A percentile compares a stretch with the other conserved stretches of the same genome.
These are phyloP conservation scores for Campoletis raptor DNA, from an alignment of 2,888 invertebrate species.

Conservation along the genomic window DNA sequence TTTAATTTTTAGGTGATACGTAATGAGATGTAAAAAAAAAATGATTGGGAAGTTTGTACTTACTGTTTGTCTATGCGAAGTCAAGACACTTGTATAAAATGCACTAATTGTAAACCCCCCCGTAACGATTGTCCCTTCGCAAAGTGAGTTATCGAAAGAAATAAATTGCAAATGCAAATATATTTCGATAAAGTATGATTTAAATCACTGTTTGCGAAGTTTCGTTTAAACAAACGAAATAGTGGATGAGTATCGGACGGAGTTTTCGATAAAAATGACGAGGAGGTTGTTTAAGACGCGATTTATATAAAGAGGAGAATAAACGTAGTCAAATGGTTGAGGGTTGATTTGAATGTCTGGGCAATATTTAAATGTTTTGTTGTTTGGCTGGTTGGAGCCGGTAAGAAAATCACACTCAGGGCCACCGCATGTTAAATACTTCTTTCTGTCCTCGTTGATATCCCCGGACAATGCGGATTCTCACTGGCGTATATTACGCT, in stretches of 20 bases:
- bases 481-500: constrained; percentile 65
- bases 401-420: constrained; percentile 73
- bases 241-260: constrained; percentile 61
- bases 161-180: neutral
- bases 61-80: constrained; percentile 49
- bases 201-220: neutral
- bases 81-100: constrained; percentile 19
- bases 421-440: constrained; percentile 74
- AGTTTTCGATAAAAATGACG: constrained; percentile 49
- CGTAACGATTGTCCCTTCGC: neutral
- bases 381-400: constrained; percentile 69
- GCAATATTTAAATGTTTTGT: constrained; percentile 23
- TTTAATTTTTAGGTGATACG: neutral
- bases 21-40: neutral
- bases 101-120: constrained; percentile 9
- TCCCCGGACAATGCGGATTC: constrained; percentile 66
- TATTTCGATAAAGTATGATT: constrained; percentile 13
- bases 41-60: constrained; percentile 41
- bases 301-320: constrained; percentile 22
- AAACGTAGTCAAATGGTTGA: constrained; percentile 6
- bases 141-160: neutral
- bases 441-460: constrained; percentile 61
- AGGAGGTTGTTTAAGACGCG: constrained; percentile 13
- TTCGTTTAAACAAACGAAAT: constrained; percentile 14
- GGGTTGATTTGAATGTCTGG: constrained; percentile 23